Evolutionary conservation across 2,888 invertebrate species (phyloP), one percentile per base, ranked within the genome.

Genomic region (Anoplius nigerrimus): DNA sequence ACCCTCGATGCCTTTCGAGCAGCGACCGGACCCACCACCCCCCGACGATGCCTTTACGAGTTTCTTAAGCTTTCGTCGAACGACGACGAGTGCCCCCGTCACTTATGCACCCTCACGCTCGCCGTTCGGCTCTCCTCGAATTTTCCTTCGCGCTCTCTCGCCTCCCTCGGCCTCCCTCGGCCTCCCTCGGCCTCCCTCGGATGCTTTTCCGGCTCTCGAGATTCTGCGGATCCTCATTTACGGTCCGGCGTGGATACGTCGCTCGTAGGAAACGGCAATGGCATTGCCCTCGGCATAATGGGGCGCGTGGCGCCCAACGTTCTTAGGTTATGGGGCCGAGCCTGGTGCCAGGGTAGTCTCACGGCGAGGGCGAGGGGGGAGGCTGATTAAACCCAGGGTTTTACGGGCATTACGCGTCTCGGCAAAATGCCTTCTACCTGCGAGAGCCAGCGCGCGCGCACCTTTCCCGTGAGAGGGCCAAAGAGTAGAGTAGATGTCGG

Each of bases 351-450:
- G 57, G n/a, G 60, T 54, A 52, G 13, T 3, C 43, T 21, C n/a
- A n/a, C 54, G 42, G 62, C 57, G 64, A 55, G 18, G 51, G 48
- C 48, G 16, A 48, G 48, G 11, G 48, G 34, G 51, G 34, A 59
- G 76, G 76, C 80, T 82, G 81, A 83, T 84, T 84, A 84, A 84
- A 79, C 72, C 72, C 52, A 46, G 57, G 75, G 68, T 78, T 83
- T 84, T 83, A 84, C 71, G 74, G 66, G 80, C 75, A 79, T 82
- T 81, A 78, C 76, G 74, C 74, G 72, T 59, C 70, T 65, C 69
- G 55, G 61, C 64, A 51, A 74, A 74, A 76, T 72, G 68, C 56
- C 69, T 58, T 20, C 34, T 18, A 34, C 58, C 5, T 57, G 6
- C 45, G 2, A 4, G 34, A 24, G n/a, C n/a, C n/a, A n/a, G 13